Evolutionary conservation across 1,140 invertebrate genomes (phyloP), one percentile per base, ranked within the genome.

Genomic region (Heterodera carotae): DNA sequence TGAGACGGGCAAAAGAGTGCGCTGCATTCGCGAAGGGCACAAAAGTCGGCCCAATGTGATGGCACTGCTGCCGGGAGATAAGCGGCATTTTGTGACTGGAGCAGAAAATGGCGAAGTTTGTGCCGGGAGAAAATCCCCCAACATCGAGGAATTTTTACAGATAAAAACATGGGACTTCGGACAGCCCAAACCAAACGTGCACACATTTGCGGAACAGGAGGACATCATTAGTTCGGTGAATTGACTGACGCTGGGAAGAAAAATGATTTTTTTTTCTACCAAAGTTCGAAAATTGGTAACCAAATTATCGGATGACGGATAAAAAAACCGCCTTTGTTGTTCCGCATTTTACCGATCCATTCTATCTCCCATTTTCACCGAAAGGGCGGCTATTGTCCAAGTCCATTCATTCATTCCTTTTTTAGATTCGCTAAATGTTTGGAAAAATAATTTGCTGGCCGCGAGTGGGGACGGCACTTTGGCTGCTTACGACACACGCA

Each of bases 401-500:
- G n/a, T n/a, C n/a, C n/a, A n/a, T n/a, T n/a, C n/a, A n/a, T n/a
- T n/a, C n/a, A n/a, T 33, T 66, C 33, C 27, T 27, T 10, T n/a
- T 29, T 60, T n/a, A 76, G 60, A 68, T 43, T 31, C 39, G 25
- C 43, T 68, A 6, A 48, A 43, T 8, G 22, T 68, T 33, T 69
- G 74, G 74, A 34, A 29, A 10, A 75, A 36, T 34, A 27, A 33
- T 59, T 72, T 80, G 29, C 62, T 79, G 25, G 8, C 77, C 33
- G 77, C 77, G 53, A 80, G 77, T 60, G 78, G 78, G 6, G 78
- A 79, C 59, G 78, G 77, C 36, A 79, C 76, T 36, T 69, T 79
- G 39, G 78, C 78, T 22, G 67, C 79, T 60, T 79, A 79, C 56
- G 78, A 79, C 48, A 33, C 56, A 3, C 76, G 36, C 7, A 66